These are phyloP conservation scores for Puffinus mauretanicus DNA, from an alignment of 2,113 vertebrate genomes.

Conservation along the genomic window DNA sequence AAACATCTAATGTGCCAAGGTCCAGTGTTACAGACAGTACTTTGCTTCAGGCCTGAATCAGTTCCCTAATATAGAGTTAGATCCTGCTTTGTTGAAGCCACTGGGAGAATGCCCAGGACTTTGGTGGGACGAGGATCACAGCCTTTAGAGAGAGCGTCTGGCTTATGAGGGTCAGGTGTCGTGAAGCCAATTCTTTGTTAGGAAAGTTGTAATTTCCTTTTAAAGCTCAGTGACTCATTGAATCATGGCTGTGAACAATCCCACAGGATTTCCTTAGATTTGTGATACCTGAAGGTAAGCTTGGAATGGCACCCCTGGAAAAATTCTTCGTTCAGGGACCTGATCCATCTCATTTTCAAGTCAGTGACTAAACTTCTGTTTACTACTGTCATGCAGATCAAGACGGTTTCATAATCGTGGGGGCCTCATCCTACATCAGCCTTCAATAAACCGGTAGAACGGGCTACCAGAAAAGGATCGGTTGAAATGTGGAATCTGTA, in stretches of 20 bases:
- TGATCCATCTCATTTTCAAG: slow-evolving; percentile 13
- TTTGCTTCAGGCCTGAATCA: not conserved
- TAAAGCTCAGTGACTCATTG: slow-evolving; percentile 57
- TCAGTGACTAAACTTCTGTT: not conserved
- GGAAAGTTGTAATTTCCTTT: slow-evolving; percentile 69
- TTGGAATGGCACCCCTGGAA: slow-evolving; percentile 35
- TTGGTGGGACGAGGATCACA: not conserved
- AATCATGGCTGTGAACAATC: slow-evolving; percentile 55
- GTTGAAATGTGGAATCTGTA: not conserved
- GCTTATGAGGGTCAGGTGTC: slow-evolving; percentile 37
- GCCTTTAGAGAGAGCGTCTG: slow-evolving; percentile 50
- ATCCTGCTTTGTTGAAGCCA: not conserved
- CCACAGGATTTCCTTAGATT: slow-evolving; percentile 65
- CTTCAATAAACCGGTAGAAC: not conserved
- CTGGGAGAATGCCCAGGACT: not conserved
- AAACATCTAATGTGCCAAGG: not conserved
- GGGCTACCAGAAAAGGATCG: not conserved
- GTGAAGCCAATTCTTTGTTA: slow-evolving; percentile 41
- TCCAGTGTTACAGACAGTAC: not conserved
- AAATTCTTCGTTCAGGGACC: not conserved
- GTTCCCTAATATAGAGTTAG: not conserved
- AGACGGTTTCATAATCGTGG: not conserved
- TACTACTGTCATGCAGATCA: not conserved
- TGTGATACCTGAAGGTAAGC: slow-evolving; percentile 52
- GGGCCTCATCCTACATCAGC: not conserved